Evolutionary conservation across 1,140 invertebrate genomes (phyloP), one percentile per base, ranked within the genome.

Genomic region (Ptiloglossa arizonensis): DNA sequence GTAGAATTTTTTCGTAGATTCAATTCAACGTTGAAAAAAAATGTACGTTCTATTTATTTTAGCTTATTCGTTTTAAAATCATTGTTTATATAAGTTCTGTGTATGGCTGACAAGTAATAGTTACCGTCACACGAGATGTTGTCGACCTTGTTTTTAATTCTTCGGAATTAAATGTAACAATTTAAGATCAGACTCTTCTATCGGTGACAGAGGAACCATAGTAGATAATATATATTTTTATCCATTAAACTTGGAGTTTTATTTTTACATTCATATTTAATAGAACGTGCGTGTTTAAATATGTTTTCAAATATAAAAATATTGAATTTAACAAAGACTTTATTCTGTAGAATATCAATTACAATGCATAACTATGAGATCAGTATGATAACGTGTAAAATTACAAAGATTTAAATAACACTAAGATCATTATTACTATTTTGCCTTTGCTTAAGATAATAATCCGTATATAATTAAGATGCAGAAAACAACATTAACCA

Each of bases 401-500:
- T 17, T 50, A 6, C 46, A 2, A 29, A 32, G 13, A 32, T 29
- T 32, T 15, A 19, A 54, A 32, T 13, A 17, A 59, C 19, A 35
- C 13, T 19, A 24, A 22, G 9, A 15, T 41, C 8, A 6, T 11
- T n/a, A n/a, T n/a, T 44, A n/a, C 9, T 19, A 5, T 63, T 44
- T 13, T 4, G 11, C 19, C 0, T 27, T 1, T 27, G 3, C 0
- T 32, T 27, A 32, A 48, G 48, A 15, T 35, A 57, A 59, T 54
- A 41, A 38, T 69, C 15, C n/a, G 2, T 76, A 3, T 76, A 13
- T 62, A 22, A 64, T 63, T 54, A 74, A 83, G 83, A 68, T 66
- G 13, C 67, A 8, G 87, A 90, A 2, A 85, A 86, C 79, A 82
- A 79, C 8, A 69, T 70, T 50, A 86, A 79, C 72, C 87, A 86